Base-by-base conservation (phyloP, 1,140 invertebrate genomes). In the Leptopilina clavipes region DNA sequence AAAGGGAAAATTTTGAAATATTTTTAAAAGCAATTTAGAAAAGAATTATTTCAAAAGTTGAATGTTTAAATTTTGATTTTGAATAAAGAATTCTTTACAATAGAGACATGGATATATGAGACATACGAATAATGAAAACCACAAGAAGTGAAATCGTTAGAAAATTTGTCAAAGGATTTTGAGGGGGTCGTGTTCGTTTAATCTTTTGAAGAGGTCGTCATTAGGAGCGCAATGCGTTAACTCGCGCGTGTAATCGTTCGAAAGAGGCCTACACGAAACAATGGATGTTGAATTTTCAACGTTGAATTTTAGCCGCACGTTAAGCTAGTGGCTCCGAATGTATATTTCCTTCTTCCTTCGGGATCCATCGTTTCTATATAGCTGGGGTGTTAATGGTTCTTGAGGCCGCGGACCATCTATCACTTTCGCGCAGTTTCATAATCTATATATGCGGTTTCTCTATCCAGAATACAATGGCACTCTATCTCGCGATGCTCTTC, bases 331-430 rank as follows among this genome's bases (percentile, higher is more conserved):
- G 59, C 25, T 65, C 7, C 17, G 12, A 31, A 25, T 8, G 5
- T 31, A 31, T 25, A 22, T 31, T 31, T 72, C 71, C 70, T 76
- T 74, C 82, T 81, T 79, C 72, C 19, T 75, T 76, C 78, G 70
- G 75, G 76, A 77, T 79, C 71, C 76, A 77, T 65, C 70, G 54
- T 56, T n/a, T 22, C 25, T 31, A 52, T 22, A 17, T 17, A 43
- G n/a, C 70, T 56, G 25, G 81, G 80, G 84, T 85, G 84, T 85
- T 86, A 86, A 86, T 86, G 85, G 85, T 81, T 70, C 84, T 80
- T 73, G 78, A 85, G 77, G 79, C 77, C 74, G 75, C 76, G 74
- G 80, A 76, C 82, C 80, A 86, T 86, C 83, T 78, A 85, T 86
- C 85, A 86, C 79, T 77, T 76, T 81, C 78, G 81, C 79, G 80